A percentile compares a stretch with the other conserved stretches of the same genome.
Conservation (phyloP, 2,797 vertebrate genomes). For the Dicrostonyx torquatus region DNA sequence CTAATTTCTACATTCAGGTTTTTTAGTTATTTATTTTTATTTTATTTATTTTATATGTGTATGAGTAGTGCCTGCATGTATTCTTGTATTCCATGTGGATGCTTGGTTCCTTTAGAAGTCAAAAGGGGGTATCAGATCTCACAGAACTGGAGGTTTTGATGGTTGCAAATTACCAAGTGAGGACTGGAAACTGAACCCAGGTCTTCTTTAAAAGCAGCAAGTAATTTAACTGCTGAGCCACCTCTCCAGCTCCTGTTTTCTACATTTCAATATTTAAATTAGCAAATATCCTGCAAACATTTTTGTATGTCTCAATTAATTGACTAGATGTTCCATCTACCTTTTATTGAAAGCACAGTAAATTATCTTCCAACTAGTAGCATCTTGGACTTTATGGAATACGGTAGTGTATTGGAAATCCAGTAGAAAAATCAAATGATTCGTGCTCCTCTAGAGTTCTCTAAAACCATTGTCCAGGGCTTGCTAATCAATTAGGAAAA, state of each 20-base stretch:
- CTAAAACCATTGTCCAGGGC: not conserved
- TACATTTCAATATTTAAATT: not conserved
- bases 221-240: not conserved
- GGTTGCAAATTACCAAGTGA: not conserved
- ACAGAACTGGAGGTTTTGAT: not conserved
- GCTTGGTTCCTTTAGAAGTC: not conserved
- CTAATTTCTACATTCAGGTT: not conserved
- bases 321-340: not conserved
- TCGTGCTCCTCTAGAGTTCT: not conserved
- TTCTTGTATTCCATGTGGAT: no score
- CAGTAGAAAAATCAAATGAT: slow-evolving; percentile 22
- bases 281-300: not conserved
- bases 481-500: slow-evolving; percentile 1
- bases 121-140: not conserved
- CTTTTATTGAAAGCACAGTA: not conserved
- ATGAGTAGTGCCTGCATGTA: not conserved
- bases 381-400: not conserved
- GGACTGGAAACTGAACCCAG: not conserved
- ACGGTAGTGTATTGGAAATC: not conserved
- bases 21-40: not conserved
- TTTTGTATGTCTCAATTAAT: not conserved
- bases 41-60: not conserved
- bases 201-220: not conserved
- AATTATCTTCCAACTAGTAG: not conserved
- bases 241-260: not conserved